Percentiles rank a stretch among this genome's conserved stretches.
Evolutionary conservation across 2,888 invertebrate genomes (phyloP).

Genomic region (Willowsia nigromaculata): DNA sequence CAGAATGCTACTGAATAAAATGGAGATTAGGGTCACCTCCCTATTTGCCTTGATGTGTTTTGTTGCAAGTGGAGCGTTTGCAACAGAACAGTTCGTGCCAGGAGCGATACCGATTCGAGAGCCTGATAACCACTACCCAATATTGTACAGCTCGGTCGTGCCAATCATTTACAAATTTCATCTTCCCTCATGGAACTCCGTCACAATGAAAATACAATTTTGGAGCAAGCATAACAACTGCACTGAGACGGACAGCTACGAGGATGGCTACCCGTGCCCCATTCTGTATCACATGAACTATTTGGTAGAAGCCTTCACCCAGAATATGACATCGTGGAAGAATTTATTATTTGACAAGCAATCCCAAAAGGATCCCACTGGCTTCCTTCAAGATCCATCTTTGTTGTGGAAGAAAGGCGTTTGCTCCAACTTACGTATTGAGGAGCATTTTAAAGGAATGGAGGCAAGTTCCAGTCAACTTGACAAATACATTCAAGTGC

Average conservation of each 20-base stretch:
- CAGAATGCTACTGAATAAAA: background rate
- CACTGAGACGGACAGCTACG: constrained; percentile 55
- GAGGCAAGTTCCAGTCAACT: constrained; percentile 28
- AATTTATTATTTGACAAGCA: constrained; percentile 49
- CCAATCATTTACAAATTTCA: constrained; percentile 68
- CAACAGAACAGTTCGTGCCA: constrained; percentile 27
- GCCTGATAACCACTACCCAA: constrained; percentile 36
- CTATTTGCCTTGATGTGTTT: background rate
- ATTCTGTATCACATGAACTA: constrained; percentile 69
- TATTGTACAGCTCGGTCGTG: constrained; percentile 55
- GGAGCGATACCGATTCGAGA: constrained; percentile 35
- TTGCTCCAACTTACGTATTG: constrained; percentile 33
- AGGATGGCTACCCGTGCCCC: constrained; percentile 73
- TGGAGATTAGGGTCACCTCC: background rate
- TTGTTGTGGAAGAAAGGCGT: constrained; percentile 16
- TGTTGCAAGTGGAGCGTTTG: background rate
- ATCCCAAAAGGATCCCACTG: background rate
- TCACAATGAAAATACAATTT: constrained; percentile 71
- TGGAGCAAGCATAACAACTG: constrained; percentile 72
- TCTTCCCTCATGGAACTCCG: constrained; percentile 54
- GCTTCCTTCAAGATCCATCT: constrained; percentile 35
- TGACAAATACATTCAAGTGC: constrained; percentile 38
- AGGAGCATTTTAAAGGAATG: constrained; percentile 61
- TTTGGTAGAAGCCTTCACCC: constrained; percentile 51
- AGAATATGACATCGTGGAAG: constrained; percentile 70